Percentiles rank a stretch among this genome's conserved stretches.
phyloP scores from a whole-genome alignment of 2,888 invertebrate species.

The Himalopsyche anomala region DNA sequence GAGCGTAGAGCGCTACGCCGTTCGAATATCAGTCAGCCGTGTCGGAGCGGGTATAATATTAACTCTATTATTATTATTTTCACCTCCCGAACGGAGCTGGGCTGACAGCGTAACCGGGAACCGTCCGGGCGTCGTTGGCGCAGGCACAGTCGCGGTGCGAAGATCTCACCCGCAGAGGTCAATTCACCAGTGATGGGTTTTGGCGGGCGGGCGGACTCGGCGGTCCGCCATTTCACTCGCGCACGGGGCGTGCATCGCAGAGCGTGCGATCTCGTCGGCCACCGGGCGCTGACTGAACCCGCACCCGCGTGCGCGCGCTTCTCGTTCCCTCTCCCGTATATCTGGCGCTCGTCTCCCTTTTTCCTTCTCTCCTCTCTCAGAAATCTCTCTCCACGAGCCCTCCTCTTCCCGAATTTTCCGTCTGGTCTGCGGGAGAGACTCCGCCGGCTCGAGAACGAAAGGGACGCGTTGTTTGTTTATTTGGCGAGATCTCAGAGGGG shows the following conservation, averaged over 20 bases:
- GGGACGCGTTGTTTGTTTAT: constrained; percentile 34
- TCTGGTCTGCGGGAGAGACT: neutral
- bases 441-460: constrained; percentile 19
- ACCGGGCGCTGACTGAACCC: constrained; percentile 34
- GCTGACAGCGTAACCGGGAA: neutral
- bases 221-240: constrained; percentile 31
- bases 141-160: neutral
- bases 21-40: neutral
- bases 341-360: constrained; percentile 21
- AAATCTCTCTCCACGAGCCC: neutral
- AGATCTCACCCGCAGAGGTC: neutral
- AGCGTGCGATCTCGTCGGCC: constrained; percentile 31
- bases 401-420: constrained; percentile 34
- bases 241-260: constrained; percentile 31
- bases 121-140: neutral
- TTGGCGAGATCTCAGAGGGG: constrained; percentile 9
- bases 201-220: constrained; percentile 19
- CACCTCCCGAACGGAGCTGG: neutral
- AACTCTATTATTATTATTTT: constrained; percentile 2
- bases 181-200: neutral
- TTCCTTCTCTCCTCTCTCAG: neutral
- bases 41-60: constrained; percentile 5
- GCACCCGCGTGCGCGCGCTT: constrained; percentile 22
- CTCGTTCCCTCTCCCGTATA: constrained; percentile 5
- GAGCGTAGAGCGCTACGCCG: too few species aligned